Evolutionary conservation across 1,140 invertebrate genomes (phyloP).

Genomic region (Delia radicum): DNA sequence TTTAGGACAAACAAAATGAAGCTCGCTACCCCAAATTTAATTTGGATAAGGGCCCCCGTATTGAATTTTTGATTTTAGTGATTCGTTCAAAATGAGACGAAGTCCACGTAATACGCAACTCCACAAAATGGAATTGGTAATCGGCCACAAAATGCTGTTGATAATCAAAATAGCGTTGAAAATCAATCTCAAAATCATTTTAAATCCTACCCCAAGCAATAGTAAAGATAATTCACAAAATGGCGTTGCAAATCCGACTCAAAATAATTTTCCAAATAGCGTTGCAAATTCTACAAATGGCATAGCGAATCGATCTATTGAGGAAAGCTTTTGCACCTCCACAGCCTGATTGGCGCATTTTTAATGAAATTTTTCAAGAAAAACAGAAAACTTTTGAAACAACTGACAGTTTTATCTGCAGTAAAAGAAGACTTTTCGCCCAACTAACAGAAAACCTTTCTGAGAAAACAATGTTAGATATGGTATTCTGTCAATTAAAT

Average conservation of each 20-base stretch:
- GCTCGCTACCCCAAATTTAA: too few species aligned
- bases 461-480: neutral
- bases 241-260: too few species aligned
- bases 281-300: slow-evolving; percentile 23
- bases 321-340: slow-evolving; percentile 8
- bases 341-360: slow-evolving; percentile 19
- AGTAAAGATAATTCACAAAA: too few species aligned
- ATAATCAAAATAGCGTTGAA: neutral
- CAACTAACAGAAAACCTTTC: neutral
- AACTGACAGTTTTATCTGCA: slow-evolving; percentile 13
- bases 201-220: neutral
- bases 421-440: neutral
- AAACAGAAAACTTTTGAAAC: too few species aligned
- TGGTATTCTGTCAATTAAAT: too few species aligned
- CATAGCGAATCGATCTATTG: slow-evolving; percentile 8
- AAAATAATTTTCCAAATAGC: too few species aligned
- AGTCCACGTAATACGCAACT: neutral
- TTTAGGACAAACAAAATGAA: too few species aligned
- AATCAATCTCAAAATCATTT: neutral
- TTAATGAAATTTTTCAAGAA: too few species aligned
- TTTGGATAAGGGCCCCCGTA: neutral
- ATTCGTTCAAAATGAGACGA: neutral
- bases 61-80: neutral
- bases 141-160: neutral
- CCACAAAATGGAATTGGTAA: neutral